A percentile compares a stretch with the other conserved stretches of the same genome.
phyloP scores from a whole-genome alignment of 2,797 vertebrate genomes.

The Macroramphosus scolopax region DNA sequence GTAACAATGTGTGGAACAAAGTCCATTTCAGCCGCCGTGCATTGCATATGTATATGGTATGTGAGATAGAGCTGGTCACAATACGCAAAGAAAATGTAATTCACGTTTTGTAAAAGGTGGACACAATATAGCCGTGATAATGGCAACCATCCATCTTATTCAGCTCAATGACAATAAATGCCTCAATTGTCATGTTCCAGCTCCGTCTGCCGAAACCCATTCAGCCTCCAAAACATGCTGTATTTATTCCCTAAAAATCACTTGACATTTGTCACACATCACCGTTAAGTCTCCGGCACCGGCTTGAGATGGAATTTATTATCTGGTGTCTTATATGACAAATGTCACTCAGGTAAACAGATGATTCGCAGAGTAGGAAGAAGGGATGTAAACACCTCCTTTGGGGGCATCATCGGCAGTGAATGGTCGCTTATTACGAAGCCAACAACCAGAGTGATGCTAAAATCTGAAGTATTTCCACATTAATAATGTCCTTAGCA shows the following conservation, averaged over 20 bases:
- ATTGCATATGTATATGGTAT: conserved; percentile 2
- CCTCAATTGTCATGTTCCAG: conserved; percentile 49
- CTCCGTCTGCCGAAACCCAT: conserved; percentile 54
- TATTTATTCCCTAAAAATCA: conserved; percentile 59
- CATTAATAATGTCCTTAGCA: conserved; percentile 58
- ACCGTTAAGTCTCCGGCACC: conserved; percentile 30
- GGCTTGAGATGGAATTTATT: conserved; percentile 57
- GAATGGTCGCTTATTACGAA: conserved; percentile 43
- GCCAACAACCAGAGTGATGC: conserved; percentile 48
- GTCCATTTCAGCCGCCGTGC: too few species aligned
- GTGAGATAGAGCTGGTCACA: conserved; percentile 33
- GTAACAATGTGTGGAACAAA: too few species aligned
- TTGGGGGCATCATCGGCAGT: conserved; percentile 43
- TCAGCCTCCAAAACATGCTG: conserved; percentile 22
- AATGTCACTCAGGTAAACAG: conserved; percentile 61
- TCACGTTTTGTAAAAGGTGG: conserved; percentile 48
- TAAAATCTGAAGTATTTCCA: conserved; percentile 69
- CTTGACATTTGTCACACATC: conserved; percentile 64
- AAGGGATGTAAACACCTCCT: conserved; percentile 65
- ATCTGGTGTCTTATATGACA: conserved; percentile 62
- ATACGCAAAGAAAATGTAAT: conserved; percentile 31
- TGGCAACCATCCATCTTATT: conserved; percentile 65
- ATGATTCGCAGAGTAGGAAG: conserved; percentile 52
- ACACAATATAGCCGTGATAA: conserved; percentile 35
- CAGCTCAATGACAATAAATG: conserved; percentile 58